These are phyloP conservation scores for Mastomys coucha DNA, from an alignment of 2,113 vertebrate genomes.

Conservation along the genomic window DNA sequence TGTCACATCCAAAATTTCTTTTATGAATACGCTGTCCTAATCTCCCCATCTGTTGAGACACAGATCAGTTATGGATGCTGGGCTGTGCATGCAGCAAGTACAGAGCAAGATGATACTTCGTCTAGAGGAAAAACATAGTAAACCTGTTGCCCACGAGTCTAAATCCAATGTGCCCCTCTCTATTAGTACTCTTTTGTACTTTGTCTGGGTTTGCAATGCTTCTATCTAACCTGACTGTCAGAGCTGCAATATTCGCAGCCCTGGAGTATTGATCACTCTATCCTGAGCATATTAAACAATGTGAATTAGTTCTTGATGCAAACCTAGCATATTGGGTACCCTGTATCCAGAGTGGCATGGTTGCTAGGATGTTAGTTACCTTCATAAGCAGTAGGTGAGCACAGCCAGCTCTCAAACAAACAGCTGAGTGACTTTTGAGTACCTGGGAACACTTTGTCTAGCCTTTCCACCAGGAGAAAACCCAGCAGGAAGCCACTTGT, in stretches of 20 bases:
- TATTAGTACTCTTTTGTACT: not conserved
- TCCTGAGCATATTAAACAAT: not conserved
- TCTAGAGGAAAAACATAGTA: not conserved
- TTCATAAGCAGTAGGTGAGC: constrained; percentile 86
- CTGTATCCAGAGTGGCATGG: constrained; percentile 86
- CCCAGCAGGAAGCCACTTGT: not conserved
- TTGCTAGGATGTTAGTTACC: constrained; percentile 89
- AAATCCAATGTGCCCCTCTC: not conserved
- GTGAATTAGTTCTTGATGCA: constrained; percentile 86
- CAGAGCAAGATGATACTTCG: not conserved
- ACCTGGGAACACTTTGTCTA: no score
- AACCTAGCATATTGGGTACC: constrained; percentile 87
- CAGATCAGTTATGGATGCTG: not conserved
- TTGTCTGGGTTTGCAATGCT: not conserved
- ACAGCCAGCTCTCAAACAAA: not conserved
- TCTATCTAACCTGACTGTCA: not conserved
- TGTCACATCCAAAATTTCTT: not conserved
- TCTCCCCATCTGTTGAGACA: not conserved
- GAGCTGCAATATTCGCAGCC: not conserved
- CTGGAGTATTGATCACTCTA: not conserved
- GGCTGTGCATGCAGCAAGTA: not conserved
- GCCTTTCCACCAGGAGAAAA: not conserved
- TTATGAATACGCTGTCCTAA: not conserved
- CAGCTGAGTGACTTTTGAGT: not conserved
- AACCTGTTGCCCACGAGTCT: not conserved